These are phyloP conservation scores for Pseudococcus viburni DNA, from an alignment of 2,888 invertebrate species.

Conservation along the genomic window DNA sequence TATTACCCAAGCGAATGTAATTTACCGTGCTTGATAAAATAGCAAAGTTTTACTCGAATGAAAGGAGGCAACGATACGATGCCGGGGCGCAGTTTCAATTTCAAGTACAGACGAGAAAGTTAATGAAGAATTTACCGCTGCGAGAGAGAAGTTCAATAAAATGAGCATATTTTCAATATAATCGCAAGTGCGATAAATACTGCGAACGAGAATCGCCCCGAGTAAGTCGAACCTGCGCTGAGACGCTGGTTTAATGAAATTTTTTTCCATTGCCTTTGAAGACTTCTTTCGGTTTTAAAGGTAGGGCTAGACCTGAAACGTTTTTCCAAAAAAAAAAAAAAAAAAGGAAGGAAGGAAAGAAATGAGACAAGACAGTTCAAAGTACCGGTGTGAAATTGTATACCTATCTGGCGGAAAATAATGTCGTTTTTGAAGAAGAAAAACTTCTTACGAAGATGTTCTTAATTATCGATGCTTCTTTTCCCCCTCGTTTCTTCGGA, in stretches of 20 bases:
- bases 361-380: background rate
- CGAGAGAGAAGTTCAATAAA: slow-evolving; percentile 6
- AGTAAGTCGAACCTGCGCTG: background rate
- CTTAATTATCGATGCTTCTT: background rate
- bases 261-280: background rate
- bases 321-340: too few species aligned
- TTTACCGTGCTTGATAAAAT: slow-evolving; percentile 1
- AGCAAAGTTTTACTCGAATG: background rate
- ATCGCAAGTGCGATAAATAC: background rate
- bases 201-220: background rate
- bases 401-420: background rate
- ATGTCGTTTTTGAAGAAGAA: background rate
- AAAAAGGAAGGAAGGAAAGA: too few species aligned
- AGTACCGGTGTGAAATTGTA: background rate
- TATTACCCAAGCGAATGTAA: slow-evolving; percentile 23
- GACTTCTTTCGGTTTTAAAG: background rate
- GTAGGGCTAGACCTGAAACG: too few species aligned
- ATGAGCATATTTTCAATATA: slow-evolving; percentile 22
- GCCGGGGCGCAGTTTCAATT: background rate
- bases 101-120: slow-evolving; percentile 4
- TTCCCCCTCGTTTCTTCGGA: too few species aligned
- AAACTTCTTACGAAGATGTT: background rate
- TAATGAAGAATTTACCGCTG: background rate
- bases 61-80: background rate
- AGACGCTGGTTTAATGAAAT: background rate